These are phyloP conservation scores for Philaenus spumarius DNA, from an alignment of 1,140 invertebrate species.

Conservation along the genomic window DNA sequence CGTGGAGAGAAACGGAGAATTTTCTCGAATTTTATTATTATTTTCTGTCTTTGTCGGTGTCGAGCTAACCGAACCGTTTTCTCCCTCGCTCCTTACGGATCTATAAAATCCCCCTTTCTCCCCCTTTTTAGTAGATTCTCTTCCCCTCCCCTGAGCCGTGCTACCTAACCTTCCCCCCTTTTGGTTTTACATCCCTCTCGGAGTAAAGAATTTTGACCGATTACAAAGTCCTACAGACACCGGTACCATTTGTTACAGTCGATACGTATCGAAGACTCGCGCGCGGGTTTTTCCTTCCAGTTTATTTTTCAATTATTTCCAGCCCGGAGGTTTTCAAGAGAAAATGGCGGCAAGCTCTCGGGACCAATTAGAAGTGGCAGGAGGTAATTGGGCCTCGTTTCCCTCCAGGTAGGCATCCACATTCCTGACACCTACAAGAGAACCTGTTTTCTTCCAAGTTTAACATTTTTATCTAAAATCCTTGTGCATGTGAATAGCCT, in stretches of 20 bases:
- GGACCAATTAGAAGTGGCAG: no score
- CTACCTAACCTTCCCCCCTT: slow-evolving; percentile 13
- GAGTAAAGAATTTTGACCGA: slow-evolving; percentile 19
- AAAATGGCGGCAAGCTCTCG: no score
- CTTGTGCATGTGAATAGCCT: no score
- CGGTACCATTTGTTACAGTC: background rate
- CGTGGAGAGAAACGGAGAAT: slow-evolving; percentile 12
- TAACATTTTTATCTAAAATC: no score
- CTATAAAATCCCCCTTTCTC: slow-evolving; percentile 17
- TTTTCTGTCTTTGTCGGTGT: slow-evolving; percentile 18
- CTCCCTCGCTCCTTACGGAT: slow-evolving; percentile 7
- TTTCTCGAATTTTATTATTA: slow-evolving; percentile 22
- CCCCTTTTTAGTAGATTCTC: slow-evolving; percentile 10
- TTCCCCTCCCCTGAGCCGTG: background rate
- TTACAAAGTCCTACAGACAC: slow-evolving; percentile 12
- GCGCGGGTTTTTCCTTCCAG: no score
- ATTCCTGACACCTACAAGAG: no score
- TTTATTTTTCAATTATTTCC: no score
- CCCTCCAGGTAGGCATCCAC: no score
- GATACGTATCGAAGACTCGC: no score
- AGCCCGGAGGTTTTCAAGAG: no score
- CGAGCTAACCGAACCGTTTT: background rate
- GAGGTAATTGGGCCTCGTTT: no score
- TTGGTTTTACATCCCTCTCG: slow-evolving; percentile 15
- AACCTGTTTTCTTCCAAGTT: no score